A percentile compares a stretch with the other conserved stretches of the same genome.
phyloP scores from a whole-genome alignment of 2,113 vertebrate species.

The Boulengerochromis microlepis region DNA sequence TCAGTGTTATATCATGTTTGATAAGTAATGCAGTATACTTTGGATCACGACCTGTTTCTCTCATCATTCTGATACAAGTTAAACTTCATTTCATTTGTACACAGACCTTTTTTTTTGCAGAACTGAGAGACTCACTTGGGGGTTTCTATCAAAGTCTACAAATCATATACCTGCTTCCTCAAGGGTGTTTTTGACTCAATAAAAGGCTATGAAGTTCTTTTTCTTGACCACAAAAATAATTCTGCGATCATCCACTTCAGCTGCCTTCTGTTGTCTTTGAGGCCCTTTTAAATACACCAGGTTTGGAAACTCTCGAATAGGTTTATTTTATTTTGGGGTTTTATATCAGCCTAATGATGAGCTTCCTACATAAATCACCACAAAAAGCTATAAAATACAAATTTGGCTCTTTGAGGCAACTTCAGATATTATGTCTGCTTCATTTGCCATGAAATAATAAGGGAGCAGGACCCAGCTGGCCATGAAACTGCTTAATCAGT shows the following conservation, averaged over 20 bases:
- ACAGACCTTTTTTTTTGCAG: not conserved
- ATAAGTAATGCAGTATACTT: not conserved
- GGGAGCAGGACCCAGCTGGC: not conserved
- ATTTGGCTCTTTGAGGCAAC: not conserved
- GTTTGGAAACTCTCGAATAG: not conserved
- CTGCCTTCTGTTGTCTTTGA: not conserved
- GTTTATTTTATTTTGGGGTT: not conserved
- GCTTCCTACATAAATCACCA: not conserved
- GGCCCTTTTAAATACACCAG: not conserved
- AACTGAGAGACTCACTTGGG: not conserved
- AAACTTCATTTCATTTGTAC: not conserved
- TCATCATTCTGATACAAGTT: not conserved
- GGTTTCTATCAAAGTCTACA: not conserved
- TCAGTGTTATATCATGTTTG: not conserved
- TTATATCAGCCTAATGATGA: not conserved
- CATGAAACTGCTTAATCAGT: not conserved
- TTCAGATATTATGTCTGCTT: not conserved
- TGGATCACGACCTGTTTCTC: fast-evolving
- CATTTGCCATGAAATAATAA: not conserved
- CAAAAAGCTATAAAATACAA: not conserved
- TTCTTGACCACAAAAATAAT: not conserved
- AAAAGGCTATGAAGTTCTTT: not conserved
- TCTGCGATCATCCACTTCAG: not conserved
- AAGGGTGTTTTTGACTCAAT: not conserved
- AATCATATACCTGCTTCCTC: not conserved